Evolutionary conservation across 2,888 invertebrate genomes (phyloP).

Genomic region (Aphodius granarius): DNA sequence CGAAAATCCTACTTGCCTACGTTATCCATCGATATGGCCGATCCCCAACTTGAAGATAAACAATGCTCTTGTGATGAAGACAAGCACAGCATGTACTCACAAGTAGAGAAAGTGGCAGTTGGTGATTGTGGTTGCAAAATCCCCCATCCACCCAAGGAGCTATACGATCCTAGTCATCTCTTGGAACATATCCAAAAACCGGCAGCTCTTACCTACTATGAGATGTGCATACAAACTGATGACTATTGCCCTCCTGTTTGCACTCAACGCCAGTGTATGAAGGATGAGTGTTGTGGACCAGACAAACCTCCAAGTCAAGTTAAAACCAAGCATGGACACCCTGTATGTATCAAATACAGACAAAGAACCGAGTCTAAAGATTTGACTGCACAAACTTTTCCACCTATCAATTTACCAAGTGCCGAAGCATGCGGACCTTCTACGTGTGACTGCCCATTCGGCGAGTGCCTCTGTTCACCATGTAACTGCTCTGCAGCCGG

Average conservation of each 20-base stretch:
- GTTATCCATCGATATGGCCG: neutral
- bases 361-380: conserved; percentile 6
- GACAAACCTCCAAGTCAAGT: neutral
- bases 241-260: neutral
- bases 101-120: neutral
- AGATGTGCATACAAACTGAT: neutral
- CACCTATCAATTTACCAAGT: conserved; percentile 23
- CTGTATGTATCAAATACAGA: conserved; percentile 15
- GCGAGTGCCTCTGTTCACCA: neutral
- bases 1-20: neutral
- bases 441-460: neutral
- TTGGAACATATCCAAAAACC: neutral
- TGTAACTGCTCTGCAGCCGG: no score
- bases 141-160: neutral
- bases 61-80: neutral
- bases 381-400: conserved; percentile 20
- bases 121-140: neutral
- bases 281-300: conserved; percentile 22
- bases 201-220: neutral
- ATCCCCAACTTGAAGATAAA: neutral
- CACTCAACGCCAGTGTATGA: neutral
- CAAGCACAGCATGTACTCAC: neutral
- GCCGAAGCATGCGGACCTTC: neutral
- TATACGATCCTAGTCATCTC: neutral
- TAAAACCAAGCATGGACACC: conserved; percentile 9